phyloP scores from a whole-genome alignment of 2,888 invertebrate genomes.

The Tetragonula carbonaria region DNA sequence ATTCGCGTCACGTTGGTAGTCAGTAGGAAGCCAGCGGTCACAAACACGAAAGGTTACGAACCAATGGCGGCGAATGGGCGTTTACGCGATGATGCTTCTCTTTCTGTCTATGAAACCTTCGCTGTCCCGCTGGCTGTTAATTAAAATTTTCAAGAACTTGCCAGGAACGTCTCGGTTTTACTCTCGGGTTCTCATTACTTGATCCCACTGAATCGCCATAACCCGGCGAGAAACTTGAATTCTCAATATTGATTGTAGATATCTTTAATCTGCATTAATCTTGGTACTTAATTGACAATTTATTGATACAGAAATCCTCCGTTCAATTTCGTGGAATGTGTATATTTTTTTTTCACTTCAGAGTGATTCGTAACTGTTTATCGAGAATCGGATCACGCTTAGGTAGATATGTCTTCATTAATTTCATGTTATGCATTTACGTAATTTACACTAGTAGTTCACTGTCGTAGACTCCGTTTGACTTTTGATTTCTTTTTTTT shows the following conservation, averaged over 20 bases:
- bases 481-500: not conserved
- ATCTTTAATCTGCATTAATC: not conserved
- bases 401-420: too few species aligned
- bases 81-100: slow-evolving; percentile 55
- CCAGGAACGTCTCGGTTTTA: not conserved
- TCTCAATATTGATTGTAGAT: not conserved
- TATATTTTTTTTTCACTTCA: rapidly evolving
- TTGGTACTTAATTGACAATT: not conserved
- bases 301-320: not conserved
- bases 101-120: slow-evolving; percentile 37
- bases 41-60: slow-evolving; percentile 70
- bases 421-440: too few species aligned
- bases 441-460: rapidly evolving
- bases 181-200: not conserved
- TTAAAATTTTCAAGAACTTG: not conserved
- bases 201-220: not conserved
- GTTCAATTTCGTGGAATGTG: not conserved
- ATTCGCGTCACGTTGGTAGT: slow-evolving; percentile 69
- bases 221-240: not conserved
- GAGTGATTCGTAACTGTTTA: not conserved
- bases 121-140: not conserved
- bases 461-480: not conserved
- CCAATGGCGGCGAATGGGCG: slow-evolving; percentile 72
- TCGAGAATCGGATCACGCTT: not conserved
- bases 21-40: slow-evolving; percentile 59